A percentile compares a stretch with the other conserved stretches of the same genome.
These are phyloP conservation scores for Acestrorhynchus altus DNA, from an alignment of 2,797 vertebrate genomes.

Conservation along the genomic window DNA sequence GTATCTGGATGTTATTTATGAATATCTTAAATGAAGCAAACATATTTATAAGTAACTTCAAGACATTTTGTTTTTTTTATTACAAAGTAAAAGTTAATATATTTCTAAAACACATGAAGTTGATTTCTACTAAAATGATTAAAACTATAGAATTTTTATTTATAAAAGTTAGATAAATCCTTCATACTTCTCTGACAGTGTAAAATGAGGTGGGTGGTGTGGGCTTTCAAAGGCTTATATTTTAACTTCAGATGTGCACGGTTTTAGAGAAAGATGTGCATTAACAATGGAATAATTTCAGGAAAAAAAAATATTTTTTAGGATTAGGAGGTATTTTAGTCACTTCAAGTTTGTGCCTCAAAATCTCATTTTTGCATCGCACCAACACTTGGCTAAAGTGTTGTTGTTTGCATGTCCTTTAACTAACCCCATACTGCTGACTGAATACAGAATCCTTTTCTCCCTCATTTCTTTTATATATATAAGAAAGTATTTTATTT, in stretches of 20 bases:
- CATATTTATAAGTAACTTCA: constrained; percentile 87
- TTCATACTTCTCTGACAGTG: constrained; percentile 65
- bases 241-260: constrained; percentile 76
- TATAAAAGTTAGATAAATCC: constrained; percentile 76
- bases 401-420: constrained; percentile 75
- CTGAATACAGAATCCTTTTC: constrained; percentile 77
- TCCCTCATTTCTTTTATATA: constrained; percentile 73
- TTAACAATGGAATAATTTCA: constrained; percentile 75
- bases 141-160: constrained; percentile 86
- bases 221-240: constrained; percentile 72
- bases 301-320: constrained; percentile 84
- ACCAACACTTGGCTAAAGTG: constrained; percentile 75
- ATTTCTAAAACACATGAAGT: constrained; percentile 85
- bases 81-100: constrained; percentile 86
- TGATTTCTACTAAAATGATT: constrained; percentile 83
- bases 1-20: constrained; percentile 89
- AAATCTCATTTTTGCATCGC: constrained; percentile 77
- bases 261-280: constrained; percentile 69
- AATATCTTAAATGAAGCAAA: constrained; percentile 78
- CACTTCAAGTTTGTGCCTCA: constrained; percentile 83
- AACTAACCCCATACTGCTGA: constrained; percentile 78
- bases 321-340: constrained; percentile 85
- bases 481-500: background rate
- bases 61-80: constrained; percentile 87
- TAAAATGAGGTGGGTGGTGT: constrained; percentile 55